Conservation (phyloP, 2,797 vertebrate species). For the Brachyalestes nurse region DNA sequence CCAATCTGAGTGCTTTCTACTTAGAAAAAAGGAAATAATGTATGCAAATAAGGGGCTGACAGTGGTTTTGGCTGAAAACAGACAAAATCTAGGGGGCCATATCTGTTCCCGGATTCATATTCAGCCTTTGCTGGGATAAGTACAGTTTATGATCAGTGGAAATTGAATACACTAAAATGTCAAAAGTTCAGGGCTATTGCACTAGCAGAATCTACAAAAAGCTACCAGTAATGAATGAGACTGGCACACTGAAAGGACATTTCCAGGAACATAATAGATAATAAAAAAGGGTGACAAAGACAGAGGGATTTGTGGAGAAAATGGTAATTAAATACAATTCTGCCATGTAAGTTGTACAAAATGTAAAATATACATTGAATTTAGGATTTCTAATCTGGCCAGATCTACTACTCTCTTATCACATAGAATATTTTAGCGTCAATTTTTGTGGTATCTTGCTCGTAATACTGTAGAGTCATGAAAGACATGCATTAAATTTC, state of each 20-base stretch:
- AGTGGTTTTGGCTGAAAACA: constrained; percentile 24
- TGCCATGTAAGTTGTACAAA: constrained; percentile 6
- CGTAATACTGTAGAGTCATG: not conserved
- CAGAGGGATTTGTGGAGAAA: not conserved
- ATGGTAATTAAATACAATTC: not conserved
- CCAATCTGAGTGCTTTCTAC: constrained; percentile 34
- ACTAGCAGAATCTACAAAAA: constrained; percentile 4
- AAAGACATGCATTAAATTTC: not conserved
- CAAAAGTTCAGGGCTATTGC: constrained; percentile 24
- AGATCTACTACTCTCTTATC: constrained; percentile 21
- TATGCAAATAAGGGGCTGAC: constrained; percentile 32
- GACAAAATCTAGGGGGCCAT: constrained; percentile 24
- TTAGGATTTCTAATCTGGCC: not conserved
- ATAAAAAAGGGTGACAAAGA: constrained; percentile 3
- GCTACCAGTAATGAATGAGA: constrained; percentile 13
- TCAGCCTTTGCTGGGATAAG: constrained; percentile 20
- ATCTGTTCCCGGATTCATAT: constrained; percentile 16
- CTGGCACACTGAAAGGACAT: constrained; percentile 11
- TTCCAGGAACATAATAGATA: constrained; percentile 21
- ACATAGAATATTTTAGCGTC: not conserved
- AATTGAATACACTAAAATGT: constrained; percentile 42
- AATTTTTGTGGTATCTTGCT: not conserved
- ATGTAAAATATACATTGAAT: constrained; percentile 3
- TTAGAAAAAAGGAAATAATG: constrained; percentile 12
- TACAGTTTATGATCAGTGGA: constrained; percentile 5